Conservation (phyloP, 2,113 vertebrate genomes). For the Zosterops pallidus region DNA sequence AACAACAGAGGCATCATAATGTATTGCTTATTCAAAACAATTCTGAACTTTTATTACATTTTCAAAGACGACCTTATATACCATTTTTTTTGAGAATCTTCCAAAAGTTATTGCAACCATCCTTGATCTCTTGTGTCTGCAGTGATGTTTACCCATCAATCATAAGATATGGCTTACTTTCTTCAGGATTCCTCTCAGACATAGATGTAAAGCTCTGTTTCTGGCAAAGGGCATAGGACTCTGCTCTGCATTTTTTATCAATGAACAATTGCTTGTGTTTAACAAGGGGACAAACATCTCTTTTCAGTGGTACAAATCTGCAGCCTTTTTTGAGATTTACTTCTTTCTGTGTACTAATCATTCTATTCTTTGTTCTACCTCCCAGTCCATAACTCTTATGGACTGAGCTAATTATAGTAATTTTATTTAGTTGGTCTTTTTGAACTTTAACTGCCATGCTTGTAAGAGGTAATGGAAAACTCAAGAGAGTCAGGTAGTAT, state of each 20-base stretch:
- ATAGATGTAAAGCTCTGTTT: not conserved
- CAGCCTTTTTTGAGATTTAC: not conserved
- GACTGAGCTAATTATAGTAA: not conserved
- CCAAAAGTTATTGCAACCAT: not conserved
- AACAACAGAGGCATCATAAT: not conserved
- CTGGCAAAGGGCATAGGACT: not conserved
- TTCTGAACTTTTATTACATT: not conserved
- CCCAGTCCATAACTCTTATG: not conserved
- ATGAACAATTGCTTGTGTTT: not conserved
- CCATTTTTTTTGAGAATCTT: not conserved
- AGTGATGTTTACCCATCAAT: not conserved
- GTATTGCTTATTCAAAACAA: not conserved
- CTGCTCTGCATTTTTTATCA: not conserved
- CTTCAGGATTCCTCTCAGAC: not conserved
- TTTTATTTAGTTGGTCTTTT: not conserved
- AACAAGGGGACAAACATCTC: not conserved
- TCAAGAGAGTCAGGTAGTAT: accelerated
- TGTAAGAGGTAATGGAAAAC: not conserved
- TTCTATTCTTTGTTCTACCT: not conserved
- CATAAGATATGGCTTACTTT: not conserved
- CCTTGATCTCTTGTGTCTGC: not conserved
- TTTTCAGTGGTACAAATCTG: not conserved
- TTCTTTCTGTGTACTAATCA: not conserved
- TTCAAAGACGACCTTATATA: not conserved
- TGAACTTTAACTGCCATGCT: not conserved